A percentile compares a stretch with the other conserved stretches of the same genome.
These are phyloP conservation scores for Condylostylus longicornis DNA, from an alignment of 1,140 invertebrate genomes.

Conservation along the genomic window DNA sequence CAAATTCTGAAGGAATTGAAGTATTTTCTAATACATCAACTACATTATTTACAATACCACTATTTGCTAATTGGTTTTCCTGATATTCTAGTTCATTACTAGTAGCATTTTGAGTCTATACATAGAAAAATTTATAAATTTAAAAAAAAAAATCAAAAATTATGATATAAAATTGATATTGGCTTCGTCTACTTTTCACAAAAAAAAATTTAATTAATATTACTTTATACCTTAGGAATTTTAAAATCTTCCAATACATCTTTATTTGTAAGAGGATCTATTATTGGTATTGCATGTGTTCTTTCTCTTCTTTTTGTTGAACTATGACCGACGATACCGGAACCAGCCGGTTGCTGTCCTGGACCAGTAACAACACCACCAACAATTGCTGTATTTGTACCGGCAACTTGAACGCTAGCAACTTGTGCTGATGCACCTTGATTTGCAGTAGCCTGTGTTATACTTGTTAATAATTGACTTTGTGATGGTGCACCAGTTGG, in stretches of 20 bases:
- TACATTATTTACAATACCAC: too few relatives aligned
- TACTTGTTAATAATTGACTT: constrained; percentile 16
- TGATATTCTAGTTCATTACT: constrained; percentile 15
- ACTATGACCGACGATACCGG: constrained; percentile 16
- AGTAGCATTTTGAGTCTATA: constrained; percentile 11
- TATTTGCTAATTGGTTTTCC: too few relatives aligned
- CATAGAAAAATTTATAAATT: constrained; percentile 1
- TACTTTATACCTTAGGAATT: constrained; percentile 16
- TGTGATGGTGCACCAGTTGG: too few relatives aligned
- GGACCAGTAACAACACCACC: constrained; percentile 15
- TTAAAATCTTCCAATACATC: constrained; percentile 26
- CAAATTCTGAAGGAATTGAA: too few relatives aligned
- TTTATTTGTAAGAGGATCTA: constrained; percentile 23
- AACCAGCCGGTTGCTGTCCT: constrained; percentile 13
- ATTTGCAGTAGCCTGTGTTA: constrained; percentile 18
- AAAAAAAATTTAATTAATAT: constrained; percentile 2
- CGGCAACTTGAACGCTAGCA: constrained; percentile 16
- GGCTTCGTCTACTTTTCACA: not conserved
- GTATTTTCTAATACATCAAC: too few relatives aligned
- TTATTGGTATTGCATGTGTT: constrained; percentile 20
- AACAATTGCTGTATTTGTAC: constrained; percentile 15
- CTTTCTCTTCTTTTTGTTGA: not conserved
- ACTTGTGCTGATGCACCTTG: constrained; percentile 14
- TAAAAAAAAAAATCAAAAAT: too few relatives aligned
- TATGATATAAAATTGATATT: constrained; percentile 1